phyloP scores from a whole-genome alignment of 2,888 invertebrate species.

The Kuschelorhynchus macadamiae region DNA sequence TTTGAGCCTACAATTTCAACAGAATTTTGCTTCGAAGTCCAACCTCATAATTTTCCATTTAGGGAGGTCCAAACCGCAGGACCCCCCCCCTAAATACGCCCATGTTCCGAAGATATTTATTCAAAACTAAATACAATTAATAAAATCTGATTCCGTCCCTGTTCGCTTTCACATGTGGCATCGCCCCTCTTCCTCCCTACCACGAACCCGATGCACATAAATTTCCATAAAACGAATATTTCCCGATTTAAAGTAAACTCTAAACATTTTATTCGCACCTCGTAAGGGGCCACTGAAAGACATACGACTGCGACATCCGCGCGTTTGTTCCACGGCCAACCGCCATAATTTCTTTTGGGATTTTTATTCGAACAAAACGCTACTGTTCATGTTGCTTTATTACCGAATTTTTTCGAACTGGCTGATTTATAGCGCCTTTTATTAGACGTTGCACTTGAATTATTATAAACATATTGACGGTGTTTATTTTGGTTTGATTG shows the following conservation, averaged over 20 bases:
- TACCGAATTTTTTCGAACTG: constrained; percentile 10
- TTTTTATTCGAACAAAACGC: constrained; percentile 39
- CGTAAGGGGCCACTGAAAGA: constrained; percentile 64
- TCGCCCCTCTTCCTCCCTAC: constrained; percentile 45
- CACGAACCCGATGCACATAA: no score
- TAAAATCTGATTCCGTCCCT: constrained; percentile 20
- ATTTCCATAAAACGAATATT: constrained; percentile 56
- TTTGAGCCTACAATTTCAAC: no score
- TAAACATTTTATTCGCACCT: constrained; percentile 63
- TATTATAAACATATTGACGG: no score
- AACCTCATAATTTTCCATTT: no score
- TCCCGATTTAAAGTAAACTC: constrained; percentile 63
- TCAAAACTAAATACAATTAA: no score
- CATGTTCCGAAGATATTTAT: no score
- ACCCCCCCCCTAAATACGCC: no score
- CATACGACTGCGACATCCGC: constrained; percentile 66
- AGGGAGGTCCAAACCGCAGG: no score
- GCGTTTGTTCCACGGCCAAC: constrained; percentile 49
- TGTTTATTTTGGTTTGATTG: no score
- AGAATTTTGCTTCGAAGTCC: no score
- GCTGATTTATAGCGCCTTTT: constrained; percentile 20
- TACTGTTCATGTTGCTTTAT: constrained; percentile 24
- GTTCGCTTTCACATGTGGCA: constrained; percentile 52
- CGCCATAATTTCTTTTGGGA: constrained; percentile 22
- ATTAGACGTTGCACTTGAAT: no score